phyloP scores from a whole-genome alignment of 2,888 invertebrate species.

The Caenorhabditis sinica region DNA sequence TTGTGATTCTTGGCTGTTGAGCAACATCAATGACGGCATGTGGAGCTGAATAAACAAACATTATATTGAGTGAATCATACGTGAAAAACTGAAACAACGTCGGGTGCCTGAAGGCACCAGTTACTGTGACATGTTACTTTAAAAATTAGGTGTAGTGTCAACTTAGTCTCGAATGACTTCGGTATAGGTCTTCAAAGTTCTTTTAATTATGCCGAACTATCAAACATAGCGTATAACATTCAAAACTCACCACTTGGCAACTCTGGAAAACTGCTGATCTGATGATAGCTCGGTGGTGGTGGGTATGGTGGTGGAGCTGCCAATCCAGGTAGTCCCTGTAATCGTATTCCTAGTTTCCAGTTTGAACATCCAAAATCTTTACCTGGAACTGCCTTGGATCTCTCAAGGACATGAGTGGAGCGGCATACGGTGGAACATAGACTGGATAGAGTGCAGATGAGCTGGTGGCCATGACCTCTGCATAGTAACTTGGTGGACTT shows the following conservation, averaged over 20 bases:
- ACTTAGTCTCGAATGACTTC: no score
- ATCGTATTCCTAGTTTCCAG: not conserved
- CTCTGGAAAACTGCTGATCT: conserved; percentile 68
- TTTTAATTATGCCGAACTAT: no score
- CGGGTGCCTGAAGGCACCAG: no score
- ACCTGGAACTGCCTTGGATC: conserved; percentile 72
- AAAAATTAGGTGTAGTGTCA: no score
- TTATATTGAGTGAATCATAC: no score
- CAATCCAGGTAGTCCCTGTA: conserved; percentile 71
- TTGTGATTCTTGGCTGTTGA: conserved; percentile 57
- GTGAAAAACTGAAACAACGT: no score
- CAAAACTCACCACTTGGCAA: conserved; percentile 59
- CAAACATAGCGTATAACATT: not conserved
- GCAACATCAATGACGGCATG: conserved; percentile 55
- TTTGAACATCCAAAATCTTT: not conserved
- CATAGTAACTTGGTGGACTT: conserved; percentile 65
- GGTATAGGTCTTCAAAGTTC: not conserved
- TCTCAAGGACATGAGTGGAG: conserved; percentile 66
- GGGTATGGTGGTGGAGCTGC: conserved; percentile 74
- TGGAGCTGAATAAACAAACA: conserved; percentile 40
- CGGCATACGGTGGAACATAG: conserved; percentile 70
- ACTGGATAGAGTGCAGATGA: conserved; percentile 71
- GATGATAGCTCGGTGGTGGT: conserved; percentile 72
- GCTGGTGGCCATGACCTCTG: conserved; percentile 66
- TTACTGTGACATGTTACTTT: no score